phyloP scores from a whole-genome alignment of 1,140 invertebrate genomes.

The Brachionus calyciflorus region DNA sequence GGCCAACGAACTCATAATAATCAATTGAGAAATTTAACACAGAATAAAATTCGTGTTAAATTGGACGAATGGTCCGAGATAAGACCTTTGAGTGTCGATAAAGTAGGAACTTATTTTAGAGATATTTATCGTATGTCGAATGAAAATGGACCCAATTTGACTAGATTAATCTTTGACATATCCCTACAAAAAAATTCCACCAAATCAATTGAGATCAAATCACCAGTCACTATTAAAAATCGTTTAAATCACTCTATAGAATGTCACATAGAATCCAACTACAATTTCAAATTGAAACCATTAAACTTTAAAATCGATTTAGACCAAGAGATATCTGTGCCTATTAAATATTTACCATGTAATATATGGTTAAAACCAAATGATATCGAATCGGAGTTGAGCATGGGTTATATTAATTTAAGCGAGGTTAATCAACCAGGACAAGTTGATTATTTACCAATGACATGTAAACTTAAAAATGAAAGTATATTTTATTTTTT shows the following conservation, averaged over 20 bases:
- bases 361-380: background rate
- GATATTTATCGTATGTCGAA: slow-evolving; percentile 63
- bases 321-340: slow-evolving; percentile 32
- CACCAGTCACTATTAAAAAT: slow-evolving; percentile 25
- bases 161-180: slow-evolving; percentile 30
- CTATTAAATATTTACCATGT: slow-evolving; percentile 29
- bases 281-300: background rate
- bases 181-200: slow-evolving; percentile 11
- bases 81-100: slow-evolving; percentile 84
- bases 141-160: background rate
- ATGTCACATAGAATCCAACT: background rate
- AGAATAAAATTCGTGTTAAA: slow-evolving; percentile 72
- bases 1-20: slow-evolving; percentile 24
- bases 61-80: slow-evolving; percentile 85
- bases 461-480: background rate
- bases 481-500: slow-evolving; percentile 15
- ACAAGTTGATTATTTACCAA: slow-evolving; percentile 22
- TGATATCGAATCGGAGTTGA: background rate
- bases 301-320: background rate
- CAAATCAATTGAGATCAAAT: slow-evolving; percentile 39
- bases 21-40: slow-evolving; percentile 1
- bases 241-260: background rate
- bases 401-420: background rate
- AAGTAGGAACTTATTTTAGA: slow-evolving; percentile 87
- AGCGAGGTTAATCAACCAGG: background rate